phyloP scores from a whole-genome alignment of 2,888 invertebrate species.

The Epirrhoe tristata region DNA sequence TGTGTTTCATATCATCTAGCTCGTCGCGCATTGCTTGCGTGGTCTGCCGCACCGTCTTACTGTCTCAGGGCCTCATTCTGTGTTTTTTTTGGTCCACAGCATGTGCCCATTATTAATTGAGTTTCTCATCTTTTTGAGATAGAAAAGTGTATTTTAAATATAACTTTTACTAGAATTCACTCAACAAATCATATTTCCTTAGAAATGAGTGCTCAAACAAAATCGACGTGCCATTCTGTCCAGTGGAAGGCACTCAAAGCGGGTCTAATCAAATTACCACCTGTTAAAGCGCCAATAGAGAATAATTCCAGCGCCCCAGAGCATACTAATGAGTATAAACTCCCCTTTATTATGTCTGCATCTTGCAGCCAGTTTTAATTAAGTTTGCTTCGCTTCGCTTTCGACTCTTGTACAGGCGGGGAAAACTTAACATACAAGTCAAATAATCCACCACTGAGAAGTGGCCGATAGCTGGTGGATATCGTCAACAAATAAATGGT shows the following conservation, averaged over 20 bases:
- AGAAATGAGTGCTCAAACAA: slow-evolving; percentile 6
- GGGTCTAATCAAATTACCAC: slow-evolving; percentile 30
- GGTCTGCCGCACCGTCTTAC: too few species aligned
- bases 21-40: too few species aligned
- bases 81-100: too few species aligned
- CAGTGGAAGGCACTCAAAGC: slow-evolving; percentile 9
- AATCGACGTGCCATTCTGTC: background rate
- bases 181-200: background rate
- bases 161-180: background rate
- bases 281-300: slow-evolving; percentile 26
- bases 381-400: slow-evolving; percentile 44
- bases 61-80: too few species aligned
- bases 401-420: slow-evolving; percentile 37
- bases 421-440: background rate
- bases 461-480: too few species aligned
- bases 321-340: slow-evolving; percentile 48
- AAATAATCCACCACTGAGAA: too few species aligned
- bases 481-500: too few species aligned
- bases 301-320: slow-evolving; percentile 18
- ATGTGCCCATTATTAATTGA: too few species aligned
- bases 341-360: slow-evolving; percentile 46
- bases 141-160: background rate
- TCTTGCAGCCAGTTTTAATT: slow-evolving; percentile 46
- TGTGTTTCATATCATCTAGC: too few species aligned
- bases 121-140: too few species aligned